Percentiles rank a stretch among this genome's conserved stretches.
phyloP scores from a whole-genome alignment of 1,140 invertebrate species.

The Amphibalanus amphitrite region DNA sequence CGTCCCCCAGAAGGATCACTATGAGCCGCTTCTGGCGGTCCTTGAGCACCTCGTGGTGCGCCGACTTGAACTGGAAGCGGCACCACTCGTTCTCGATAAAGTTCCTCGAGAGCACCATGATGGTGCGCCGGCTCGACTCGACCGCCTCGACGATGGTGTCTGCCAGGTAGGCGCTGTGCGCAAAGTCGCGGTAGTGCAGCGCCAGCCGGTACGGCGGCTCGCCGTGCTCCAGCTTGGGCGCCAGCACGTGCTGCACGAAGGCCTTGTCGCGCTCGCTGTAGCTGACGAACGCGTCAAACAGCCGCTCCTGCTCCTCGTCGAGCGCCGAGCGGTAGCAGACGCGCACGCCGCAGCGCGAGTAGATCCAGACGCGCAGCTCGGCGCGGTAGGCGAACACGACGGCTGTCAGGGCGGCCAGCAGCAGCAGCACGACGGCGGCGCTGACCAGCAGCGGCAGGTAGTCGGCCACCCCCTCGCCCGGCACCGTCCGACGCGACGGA shows the following conservation, averaged over 20 bases:
- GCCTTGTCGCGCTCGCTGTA: slow-evolving; percentile 85
- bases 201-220: slow-evolving; percentile 37
- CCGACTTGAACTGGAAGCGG: slow-evolving; percentile 77
- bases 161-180: slow-evolving; percentile 53
- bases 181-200: slow-evolving; percentile 26
- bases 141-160: slow-evolving; percentile 80
- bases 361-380: slow-evolving; percentile 32
- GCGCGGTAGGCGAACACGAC: slow-evolving; percentile 20
- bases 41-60: slow-evolving; percentile 75
- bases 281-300: slow-evolving; percentile 82
- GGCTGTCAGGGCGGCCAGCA: slow-evolving; percentile 31
- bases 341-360: slow-evolving; percentile 36
- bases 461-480: slow-evolving; percentile 20
- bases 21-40: slow-evolving; percentile 54
- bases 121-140: slow-evolving; percentile 70
- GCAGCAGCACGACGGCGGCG: slow-evolving; percentile 41
- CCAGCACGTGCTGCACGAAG: slow-evolving; percentile 64
- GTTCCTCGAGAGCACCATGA: slow-evolving; percentile 77
- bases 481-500: not conserved
- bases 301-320: slow-evolving; percentile 34
- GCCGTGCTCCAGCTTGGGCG: slow-evolving; percentile 62
- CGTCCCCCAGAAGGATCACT: slow-evolving; percentile 64
- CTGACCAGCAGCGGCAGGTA: slow-evolving; percentile 43
- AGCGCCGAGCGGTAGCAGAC: slow-evolving; percentile 39
- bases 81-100: slow-evolving; percentile 89